phyloP scores from a whole-genome alignment of 1,140 invertebrate genomes.

The Pogonomyrmex californicus region DNA sequence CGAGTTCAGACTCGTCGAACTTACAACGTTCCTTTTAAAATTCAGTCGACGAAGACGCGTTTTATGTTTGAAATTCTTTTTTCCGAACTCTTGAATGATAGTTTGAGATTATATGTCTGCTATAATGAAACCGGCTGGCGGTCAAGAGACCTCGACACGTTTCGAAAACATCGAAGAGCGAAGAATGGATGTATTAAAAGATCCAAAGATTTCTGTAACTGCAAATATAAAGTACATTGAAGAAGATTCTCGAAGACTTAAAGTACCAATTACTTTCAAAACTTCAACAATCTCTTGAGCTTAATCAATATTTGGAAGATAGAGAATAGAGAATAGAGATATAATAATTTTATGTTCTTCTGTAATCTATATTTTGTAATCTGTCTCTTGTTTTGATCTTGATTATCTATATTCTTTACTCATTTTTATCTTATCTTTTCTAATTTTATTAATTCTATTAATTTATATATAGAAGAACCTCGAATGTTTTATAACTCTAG shows the following conservation, averaged over 20 bases:
- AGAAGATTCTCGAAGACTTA: background rate
- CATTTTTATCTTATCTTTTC: background rate
- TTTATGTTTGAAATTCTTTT: constrained; percentile 28
- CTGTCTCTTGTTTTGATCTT: background rate
- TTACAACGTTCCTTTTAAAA: constrained; percentile 22
- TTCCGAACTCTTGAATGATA: constrained; percentile 1
- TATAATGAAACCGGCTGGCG: background rate
- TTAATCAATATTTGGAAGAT: background rate
- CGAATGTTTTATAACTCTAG: background rate
- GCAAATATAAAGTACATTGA: background rate
- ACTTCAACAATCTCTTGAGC: background rate
- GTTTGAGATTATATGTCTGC: background rate
- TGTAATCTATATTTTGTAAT: background rate
- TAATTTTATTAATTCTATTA: background rate
- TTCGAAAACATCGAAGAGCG: background rate
- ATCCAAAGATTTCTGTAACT: background rate
- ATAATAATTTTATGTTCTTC: background rate
- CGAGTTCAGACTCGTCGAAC: background rate
- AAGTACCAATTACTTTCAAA: background rate
- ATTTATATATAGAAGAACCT: background rate
- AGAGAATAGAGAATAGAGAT: background rate
- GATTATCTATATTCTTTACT: background rate
- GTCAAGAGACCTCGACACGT: background rate
- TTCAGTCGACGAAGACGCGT: background rate
- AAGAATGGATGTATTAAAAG: background rate